These are phyloP conservation scores for Apteryx owenii DNA, from an alignment of 2,113 vertebrate species.

Conservation along the genomic window DNA sequence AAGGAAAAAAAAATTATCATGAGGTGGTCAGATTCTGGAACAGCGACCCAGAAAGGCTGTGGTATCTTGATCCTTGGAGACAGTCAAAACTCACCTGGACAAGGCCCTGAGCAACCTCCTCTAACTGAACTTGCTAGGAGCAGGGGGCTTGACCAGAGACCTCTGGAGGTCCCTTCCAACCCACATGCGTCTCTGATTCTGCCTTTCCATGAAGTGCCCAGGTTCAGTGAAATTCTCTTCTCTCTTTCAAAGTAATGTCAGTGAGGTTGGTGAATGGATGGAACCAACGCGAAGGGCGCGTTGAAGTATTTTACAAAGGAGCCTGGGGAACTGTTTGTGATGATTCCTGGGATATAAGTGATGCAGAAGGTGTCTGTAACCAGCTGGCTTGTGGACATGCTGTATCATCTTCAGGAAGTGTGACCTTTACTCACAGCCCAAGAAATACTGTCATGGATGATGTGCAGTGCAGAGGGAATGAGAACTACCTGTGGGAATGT, in stretches of 20 bases:
- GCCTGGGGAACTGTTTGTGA: not conserved
- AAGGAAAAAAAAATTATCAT: not conserved
- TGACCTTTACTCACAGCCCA: not conserved
- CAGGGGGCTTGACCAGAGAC: not conserved
- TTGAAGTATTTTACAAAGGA: not conserved
- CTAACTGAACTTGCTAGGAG: not conserved
- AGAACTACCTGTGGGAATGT: not conserved
- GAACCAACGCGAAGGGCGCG: not conserved
- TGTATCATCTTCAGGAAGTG: not conserved
- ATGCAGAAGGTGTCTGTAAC: not conserved
- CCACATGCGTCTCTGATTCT: not conserved
- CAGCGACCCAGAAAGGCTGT: not conserved
- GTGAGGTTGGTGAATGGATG: not conserved
- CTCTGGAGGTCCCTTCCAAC: not conserved
- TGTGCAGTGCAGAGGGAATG: not conserved
- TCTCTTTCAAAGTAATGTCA: not conserved
- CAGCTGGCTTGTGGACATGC: not conserved
- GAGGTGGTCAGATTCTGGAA: not conserved
- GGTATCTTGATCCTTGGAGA: not conserved
- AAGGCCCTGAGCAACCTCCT: not conserved
- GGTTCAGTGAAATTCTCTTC: not conserved
- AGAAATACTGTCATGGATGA: not conserved
- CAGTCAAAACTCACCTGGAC: fast-evolving
- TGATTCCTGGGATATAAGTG: not conserved
- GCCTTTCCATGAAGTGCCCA: not conserved